Conservation (phyloP, 1,140 invertebrate species). For the Habropoda laboriosa region DNA sequence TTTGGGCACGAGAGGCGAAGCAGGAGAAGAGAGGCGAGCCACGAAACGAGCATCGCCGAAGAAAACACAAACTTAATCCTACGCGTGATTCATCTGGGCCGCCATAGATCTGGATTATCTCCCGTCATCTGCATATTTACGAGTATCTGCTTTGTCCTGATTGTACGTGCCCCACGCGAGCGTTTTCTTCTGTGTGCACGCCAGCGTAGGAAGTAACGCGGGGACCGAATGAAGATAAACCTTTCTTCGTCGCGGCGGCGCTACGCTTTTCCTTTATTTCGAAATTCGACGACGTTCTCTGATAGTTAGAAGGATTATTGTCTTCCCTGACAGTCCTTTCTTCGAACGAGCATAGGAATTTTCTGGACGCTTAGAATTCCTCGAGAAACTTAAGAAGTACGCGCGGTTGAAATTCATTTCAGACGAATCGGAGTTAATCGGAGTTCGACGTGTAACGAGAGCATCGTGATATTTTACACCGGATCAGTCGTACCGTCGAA, state of each 20-base stretch:
- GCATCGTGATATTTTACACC: too few species aligned
- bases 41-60: constrained; percentile 63
- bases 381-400: not conserved
- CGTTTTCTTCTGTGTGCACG: constrained; percentile 1
- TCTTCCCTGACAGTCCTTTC: too few species aligned
- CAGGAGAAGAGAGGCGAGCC: not conserved
- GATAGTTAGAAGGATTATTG: too few species aligned
- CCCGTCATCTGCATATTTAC: constrained; percentile 77
- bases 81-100: constrained; percentile 69
- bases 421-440: not conserved
- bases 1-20: too few species aligned
- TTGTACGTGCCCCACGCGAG: constrained; percentile 63
- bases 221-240: constrained; percentile 41
- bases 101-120: constrained; percentile 77
- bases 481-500: too few species aligned
- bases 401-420: not conserved
- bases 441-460: too few species aligned
- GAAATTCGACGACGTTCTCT: constrained; percentile 6
- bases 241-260: not conserved
- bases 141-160: constrained; percentile 68
- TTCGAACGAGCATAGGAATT: too few species aligned
- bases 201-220: constrained; percentile 57
- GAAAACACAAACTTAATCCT: constrained; percentile 75
- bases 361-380: not conserved
- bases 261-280: constrained; percentile 19